Evolutionary conservation across 92 coral and sea anemone genomes (phyloP).

Genomic region (Bergia puertoricense): DNA sequence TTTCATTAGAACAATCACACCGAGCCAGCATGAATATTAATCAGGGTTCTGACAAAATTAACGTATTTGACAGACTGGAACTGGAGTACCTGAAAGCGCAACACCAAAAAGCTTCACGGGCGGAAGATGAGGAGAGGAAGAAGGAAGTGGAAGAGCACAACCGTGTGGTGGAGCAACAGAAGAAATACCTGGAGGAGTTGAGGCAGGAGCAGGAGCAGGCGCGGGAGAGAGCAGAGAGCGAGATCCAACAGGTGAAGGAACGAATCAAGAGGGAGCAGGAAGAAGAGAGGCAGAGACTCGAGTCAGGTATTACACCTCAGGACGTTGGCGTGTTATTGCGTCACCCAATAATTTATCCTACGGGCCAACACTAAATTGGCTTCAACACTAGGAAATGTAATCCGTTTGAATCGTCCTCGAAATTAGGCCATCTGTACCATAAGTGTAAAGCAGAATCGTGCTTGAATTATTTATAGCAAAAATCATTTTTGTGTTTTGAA

Average conservation of each 20-base stretch:
- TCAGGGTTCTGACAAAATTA: not conserved
- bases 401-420: too few relatives aligned
- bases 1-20: too few relatives aligned
- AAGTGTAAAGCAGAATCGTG: too few relatives aligned
- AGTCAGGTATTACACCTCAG: constrained; percentile 42
- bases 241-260: constrained; percentile 83
- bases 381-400: too few relatives aligned
- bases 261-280: constrained; percentile 86
- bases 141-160: constrained; percentile 79
- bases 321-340: too few relatives aligned
- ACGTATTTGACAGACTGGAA: constrained; percentile 65
- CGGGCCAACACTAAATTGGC: too few relatives aligned
- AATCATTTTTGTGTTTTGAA: too few relatives aligned
- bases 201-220: constrained; percentile 91
- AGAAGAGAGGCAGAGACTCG: constrained; percentile 85
- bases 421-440: too few relatives aligned
- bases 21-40: too few relatives aligned
- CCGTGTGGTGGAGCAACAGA: constrained; percentile 85
- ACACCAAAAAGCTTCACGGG: constrained; percentile 87
- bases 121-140: constrained; percentile 87
- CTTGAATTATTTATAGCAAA: too few relatives aligned
- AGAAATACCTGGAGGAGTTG: constrained; percentile 85
- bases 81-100: constrained; percentile 93
- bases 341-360: too few relatives aligned
- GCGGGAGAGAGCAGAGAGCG: constrained; percentile 74